phyloP scores from a whole-genome alignment of 2,888 invertebrate genomes.

The Ochropleura plecta region DNA sequence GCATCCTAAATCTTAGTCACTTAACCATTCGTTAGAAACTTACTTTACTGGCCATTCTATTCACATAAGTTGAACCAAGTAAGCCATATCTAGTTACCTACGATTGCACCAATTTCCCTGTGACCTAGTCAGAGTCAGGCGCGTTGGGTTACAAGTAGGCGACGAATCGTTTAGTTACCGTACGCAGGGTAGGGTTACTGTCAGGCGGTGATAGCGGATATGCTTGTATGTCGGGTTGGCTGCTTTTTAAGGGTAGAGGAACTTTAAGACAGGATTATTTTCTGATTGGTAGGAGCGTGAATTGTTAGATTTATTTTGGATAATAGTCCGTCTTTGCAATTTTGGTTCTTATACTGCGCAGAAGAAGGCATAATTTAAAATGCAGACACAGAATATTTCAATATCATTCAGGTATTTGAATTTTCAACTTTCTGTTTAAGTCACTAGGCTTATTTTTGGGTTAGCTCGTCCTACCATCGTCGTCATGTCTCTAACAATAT shows the following conservation, averaged over 20 bases:
- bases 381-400: too few species aligned
- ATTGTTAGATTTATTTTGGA: background rate
- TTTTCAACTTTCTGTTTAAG: too few species aligned
- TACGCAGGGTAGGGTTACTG: conserved; percentile 74
- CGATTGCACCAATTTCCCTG: conserved; percentile 65
- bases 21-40: conserved; percentile 43
- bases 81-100: conserved; percentile 50
- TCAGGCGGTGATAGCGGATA: conserved; percentile 15
- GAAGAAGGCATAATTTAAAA: background rate
- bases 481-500: too few species aligned
- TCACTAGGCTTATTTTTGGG: too few species aligned
- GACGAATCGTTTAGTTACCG: conserved; percentile 77
- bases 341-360: background rate
- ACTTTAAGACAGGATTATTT: background rate
- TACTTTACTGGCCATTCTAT: conserved; percentile 32
- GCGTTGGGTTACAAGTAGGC: conserved; percentile 78
- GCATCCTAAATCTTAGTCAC: conserved; percentile 47
- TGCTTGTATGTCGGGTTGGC: conserved; percentile 20
- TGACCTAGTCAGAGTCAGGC: conserved; percentile 82
- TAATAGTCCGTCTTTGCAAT: background rate
- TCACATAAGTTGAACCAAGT: conserved; percentile 49
- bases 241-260: background rate
- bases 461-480: too few species aligned
- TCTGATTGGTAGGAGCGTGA: background rate
- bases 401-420: too few species aligned